These are phyloP conservation scores for Lycocerus yunnanus DNA, from an alignment of 2,888 invertebrate genomes.

Conservation along the genomic window DNA sequence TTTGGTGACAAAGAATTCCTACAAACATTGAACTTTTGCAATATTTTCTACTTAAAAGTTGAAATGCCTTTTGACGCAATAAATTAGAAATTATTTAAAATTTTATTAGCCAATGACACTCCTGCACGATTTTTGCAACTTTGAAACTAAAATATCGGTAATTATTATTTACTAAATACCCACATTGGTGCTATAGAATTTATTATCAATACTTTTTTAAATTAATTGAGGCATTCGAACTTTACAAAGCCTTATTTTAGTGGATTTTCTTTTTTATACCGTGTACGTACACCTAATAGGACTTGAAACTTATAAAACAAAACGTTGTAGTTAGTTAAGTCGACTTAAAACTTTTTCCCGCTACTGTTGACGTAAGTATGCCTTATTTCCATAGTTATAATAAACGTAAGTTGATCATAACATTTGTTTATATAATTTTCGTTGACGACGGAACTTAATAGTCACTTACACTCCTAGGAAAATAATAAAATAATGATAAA, in stretches of 20 bases:
- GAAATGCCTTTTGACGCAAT: background rate
- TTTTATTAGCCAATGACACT: background rate
- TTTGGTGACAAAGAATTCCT: background rate
- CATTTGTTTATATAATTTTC: too few species aligned
- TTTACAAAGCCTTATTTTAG: background rate
- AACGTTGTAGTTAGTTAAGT: background rate
- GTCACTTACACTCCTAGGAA: too few species aligned
- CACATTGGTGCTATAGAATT: background rate
- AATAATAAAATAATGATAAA: too few species aligned
- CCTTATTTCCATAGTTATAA: too few species aligned
- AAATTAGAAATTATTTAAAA: background rate
- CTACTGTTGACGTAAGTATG: too few species aligned
- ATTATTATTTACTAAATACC: background rate
- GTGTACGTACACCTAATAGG: background rate
- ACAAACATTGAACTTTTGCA: background rate
- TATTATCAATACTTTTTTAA: background rate
- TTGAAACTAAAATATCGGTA: background rate
- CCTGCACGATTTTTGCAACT: background rate
- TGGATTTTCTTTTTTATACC: background rate
- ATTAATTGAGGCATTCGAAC: background rate
- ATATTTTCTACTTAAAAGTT: background rate
- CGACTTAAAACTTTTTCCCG: background rate
- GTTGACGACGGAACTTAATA: too few species aligned
- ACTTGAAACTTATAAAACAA: background rate
- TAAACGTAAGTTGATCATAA: too few species aligned